Conservation (phyloP, 2,888 invertebrate genomes). For the Corbicula japonica region DNA sequence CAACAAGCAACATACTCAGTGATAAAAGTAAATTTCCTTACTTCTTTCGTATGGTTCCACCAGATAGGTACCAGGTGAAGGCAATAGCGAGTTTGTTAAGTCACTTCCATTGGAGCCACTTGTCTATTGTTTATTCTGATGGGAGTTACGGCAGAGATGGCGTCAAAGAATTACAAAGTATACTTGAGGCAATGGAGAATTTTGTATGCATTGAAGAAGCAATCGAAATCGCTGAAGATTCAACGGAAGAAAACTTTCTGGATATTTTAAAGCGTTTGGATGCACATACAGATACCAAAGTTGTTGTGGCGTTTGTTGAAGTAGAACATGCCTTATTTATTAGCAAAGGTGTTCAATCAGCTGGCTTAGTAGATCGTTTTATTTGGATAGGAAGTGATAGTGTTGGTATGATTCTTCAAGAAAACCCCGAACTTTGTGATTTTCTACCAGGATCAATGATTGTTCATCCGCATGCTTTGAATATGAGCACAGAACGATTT, state of each 20-base stretch:
- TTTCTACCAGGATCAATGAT: conserved; percentile 61
- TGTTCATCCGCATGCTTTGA: conserved; percentile 51
- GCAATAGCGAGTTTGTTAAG: conserved; percentile 75
- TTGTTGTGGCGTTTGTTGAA: conserved; percentile 81
- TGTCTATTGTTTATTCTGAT: conserved; percentile 92
- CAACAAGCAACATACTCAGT: conserved; percentile 80
- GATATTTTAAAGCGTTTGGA: conserved; percentile 34
- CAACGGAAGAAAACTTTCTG: conserved; percentile 26
- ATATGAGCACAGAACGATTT: conserved; percentile 33
- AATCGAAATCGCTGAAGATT: conserved; percentile 59
- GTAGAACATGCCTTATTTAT: conserved; percentile 73
- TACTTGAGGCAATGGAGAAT: conserved; percentile 26
- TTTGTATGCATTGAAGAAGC: conserved; percentile 76
- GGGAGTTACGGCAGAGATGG: conserved; percentile 87
- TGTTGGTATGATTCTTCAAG: conserved; percentile 58
- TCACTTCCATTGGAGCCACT: conserved; percentile 91
- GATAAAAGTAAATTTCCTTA: conserved; percentile 79
- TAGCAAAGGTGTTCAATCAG: conserved; percentile 67
- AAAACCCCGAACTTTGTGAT: conserved; percentile 57
- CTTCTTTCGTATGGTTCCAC: conserved; percentile 82
- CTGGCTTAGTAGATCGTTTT: conserved; percentile 72
- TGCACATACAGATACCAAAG: conserved; percentile 58
- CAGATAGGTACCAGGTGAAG: conserved; percentile 79
- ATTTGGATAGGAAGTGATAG: conserved; percentile 83
- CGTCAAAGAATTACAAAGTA: conserved; percentile 63